Conservation (phyloP, 2,888 invertebrate species). For the Myopa tessellatipennis region DNA sequence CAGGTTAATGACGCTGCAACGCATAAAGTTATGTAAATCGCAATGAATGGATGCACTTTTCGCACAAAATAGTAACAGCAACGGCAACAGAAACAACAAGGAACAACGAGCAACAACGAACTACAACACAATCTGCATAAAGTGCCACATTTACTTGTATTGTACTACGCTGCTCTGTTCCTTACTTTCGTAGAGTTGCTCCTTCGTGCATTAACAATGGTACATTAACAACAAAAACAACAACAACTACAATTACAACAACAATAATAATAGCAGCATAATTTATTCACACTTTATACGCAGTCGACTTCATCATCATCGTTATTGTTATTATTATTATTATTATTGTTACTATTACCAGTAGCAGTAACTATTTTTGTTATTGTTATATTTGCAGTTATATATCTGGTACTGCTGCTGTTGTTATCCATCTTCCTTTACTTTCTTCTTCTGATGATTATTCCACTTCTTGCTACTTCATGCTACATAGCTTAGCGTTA, state of each 20-base stretch:
- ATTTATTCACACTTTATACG: slow-evolving; percentile 43
- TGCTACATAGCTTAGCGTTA: neutral
- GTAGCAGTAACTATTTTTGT: too few species aligned
- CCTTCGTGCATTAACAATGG: neutral
- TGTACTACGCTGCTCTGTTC: slow-evolving; percentile 3
- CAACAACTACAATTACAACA: slow-evolving; percentile 27
- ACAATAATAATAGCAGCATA: slow-evolving; percentile 30
- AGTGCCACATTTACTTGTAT: neutral
- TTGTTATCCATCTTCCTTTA: neutral
- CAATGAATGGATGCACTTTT: slow-evolving; percentile 47
- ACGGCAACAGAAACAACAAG: slow-evolving; percentile 22
- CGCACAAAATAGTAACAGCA: neutral
- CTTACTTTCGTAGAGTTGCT: neutral
- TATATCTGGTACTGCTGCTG: neutral
- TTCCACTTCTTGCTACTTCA: neutral
- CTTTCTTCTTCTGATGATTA: too few species aligned
- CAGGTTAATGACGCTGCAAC: slow-evolving; percentile 53
- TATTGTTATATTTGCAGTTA: neutral
- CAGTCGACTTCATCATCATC: slow-evolving; percentile 28
- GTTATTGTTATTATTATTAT: slow-evolving; percentile 19
- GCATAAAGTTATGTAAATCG: slow-evolving; percentile 51
- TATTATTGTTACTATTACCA: slow-evolving; percentile 4
- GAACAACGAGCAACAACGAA: slow-evolving; percentile 5
- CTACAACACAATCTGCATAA: slow-evolving; percentile 1
- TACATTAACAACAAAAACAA: slow-evolving; percentile 27